Percentiles rank a stretch among this genome's conserved stretches.
Conservation (phyloP, 2,888 invertebrate genomes). For the Mellilla xanthometata region DNA sequence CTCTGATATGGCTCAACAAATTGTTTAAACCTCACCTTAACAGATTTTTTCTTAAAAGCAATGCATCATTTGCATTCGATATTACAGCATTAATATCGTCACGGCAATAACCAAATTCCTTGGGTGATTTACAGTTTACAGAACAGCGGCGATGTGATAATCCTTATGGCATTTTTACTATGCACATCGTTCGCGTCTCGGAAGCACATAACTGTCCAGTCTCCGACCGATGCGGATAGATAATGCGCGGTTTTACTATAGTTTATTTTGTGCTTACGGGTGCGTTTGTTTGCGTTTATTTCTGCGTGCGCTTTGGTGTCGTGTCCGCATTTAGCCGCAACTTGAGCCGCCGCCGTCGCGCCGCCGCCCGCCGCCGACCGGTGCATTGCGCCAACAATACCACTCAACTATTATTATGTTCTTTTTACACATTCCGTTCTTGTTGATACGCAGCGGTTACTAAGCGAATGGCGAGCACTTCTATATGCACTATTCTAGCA, state of each 20-base stretch:
- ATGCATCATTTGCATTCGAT: conserved; percentile 2
- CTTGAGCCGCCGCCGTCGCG: conserved; percentile 55
- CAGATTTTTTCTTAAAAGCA: neutral
- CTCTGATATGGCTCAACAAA: too few relatives aligned
- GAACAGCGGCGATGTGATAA: conserved; percentile 25
- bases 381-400: conserved; percentile 63
- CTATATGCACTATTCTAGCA: too few relatives aligned
- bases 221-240: conserved; percentile 19
- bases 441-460: conserved; percentile 31
- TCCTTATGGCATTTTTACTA: conserved; percentile 23
- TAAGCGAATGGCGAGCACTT: conserved; percentile 24
- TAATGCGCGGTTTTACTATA: conserved; percentile 39
- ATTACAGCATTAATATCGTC: neutral
- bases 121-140: conserved; percentile 6
- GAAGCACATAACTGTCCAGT: conserved; percentile 15
- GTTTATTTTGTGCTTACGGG: conserved; percentile 45
- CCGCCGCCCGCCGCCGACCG: conserved; percentile 38
- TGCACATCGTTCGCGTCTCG: conserved; percentile 16
- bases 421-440: conserved; percentile 38
- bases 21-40: too few relatives aligned
- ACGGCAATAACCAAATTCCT: conserved; percentile 6
- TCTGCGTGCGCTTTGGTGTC: conserved; percentile 59
- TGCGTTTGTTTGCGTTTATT: conserved; percentile 68
- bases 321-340: conserved; percentile 73
- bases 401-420: conserved; percentile 32